These are phyloP conservation scores for Limanda limanda DNA, from an alignment of 2,113 vertebrate species.

Conservation along the genomic window DNA sequence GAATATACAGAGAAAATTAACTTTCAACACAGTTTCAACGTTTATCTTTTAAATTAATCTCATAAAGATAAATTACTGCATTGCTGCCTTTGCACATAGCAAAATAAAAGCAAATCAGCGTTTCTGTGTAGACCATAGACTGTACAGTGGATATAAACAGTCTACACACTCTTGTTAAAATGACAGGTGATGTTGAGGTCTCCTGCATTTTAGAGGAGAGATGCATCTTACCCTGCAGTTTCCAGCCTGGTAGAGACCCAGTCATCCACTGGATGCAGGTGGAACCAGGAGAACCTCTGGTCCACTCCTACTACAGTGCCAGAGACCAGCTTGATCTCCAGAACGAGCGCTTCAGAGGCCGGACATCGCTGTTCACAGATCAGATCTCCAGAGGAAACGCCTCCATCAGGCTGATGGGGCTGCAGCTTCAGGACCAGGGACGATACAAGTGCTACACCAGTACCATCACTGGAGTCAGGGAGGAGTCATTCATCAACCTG, in stretches of 20 bases:
- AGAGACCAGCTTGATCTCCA: conserved; percentile 61
- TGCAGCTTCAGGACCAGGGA: conserved; percentile 63
- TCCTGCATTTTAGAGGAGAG: conserved; percentile 46
- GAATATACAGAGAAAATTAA: no score
- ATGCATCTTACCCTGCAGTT: conserved; percentile 73
- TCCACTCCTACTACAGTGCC: conserved; percentile 73
- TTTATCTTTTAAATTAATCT: no score
- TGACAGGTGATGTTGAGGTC: background rate
- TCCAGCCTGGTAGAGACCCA: conserved; percentile 39
- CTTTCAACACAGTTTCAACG: no score
- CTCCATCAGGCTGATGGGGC: conserved; percentile 71
- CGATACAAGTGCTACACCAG: conserved; percentile 76
- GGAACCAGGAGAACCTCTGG: rapidly evolving
- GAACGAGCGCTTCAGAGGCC: conserved; percentile 42
- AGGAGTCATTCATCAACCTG: conserved; percentile 38
- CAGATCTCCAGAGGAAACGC: conserved; percentile 74
- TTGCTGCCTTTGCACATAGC: no score
- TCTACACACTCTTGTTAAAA: no score
- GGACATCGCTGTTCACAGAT: conserved; percentile 74
- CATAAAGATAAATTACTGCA: no score
- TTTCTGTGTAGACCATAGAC: no score
- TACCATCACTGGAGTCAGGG: background rate
- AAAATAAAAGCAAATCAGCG: no score
- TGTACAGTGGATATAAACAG: no score
- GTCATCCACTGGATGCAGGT: conserved; percentile 81